A percentile compares a stretch with the other conserved stretches of the same genome.
These are phyloP conservation scores for Sapayoa aenigma DNA, from an alignment of 2,113 vertebrate genomes.

Conservation along the genomic window DNA sequence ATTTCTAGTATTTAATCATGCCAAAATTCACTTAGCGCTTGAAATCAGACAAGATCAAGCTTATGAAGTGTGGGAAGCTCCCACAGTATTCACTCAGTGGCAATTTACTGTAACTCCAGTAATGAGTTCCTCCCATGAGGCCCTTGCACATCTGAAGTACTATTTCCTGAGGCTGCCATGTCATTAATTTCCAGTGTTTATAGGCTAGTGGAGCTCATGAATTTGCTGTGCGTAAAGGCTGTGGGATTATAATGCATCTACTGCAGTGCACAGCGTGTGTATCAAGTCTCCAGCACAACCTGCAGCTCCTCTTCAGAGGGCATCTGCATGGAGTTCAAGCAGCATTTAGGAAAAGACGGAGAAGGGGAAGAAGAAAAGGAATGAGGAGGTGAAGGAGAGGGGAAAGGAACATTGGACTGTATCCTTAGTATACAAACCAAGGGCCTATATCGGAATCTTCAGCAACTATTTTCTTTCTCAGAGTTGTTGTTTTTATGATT, in stretches of 20 bases:
- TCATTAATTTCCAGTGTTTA: constrained; percentile 45
- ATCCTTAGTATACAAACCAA: not conserved
- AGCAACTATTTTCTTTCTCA: not conserved
- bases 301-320: not conserved
- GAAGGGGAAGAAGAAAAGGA: not conserved
- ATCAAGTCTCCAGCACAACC: not conserved
- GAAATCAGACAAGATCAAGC: not conserved
- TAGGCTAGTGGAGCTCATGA: not conserved
- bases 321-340: not conserved
- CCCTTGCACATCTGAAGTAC: not conserved
- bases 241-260: not conserved
- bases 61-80: constrained; percentile 23
- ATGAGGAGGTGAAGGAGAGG: not conserved
- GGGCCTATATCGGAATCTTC: not conserved
- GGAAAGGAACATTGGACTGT: not conserved
- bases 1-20: not conserved
- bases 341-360: not conserved
- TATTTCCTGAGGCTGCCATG: constrained; percentile 21
- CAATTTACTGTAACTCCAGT: constrained; percentile 53
- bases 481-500: not conserved
- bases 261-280: not conserved
- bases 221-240: not conserved
- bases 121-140: constrained; percentile 46
- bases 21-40: constrained; percentile 5
- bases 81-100: constrained; percentile 4